Evolutionary conservation across 2,888 invertebrate genomes (phyloP).

Genomic region (Morpho helenor): DNA sequence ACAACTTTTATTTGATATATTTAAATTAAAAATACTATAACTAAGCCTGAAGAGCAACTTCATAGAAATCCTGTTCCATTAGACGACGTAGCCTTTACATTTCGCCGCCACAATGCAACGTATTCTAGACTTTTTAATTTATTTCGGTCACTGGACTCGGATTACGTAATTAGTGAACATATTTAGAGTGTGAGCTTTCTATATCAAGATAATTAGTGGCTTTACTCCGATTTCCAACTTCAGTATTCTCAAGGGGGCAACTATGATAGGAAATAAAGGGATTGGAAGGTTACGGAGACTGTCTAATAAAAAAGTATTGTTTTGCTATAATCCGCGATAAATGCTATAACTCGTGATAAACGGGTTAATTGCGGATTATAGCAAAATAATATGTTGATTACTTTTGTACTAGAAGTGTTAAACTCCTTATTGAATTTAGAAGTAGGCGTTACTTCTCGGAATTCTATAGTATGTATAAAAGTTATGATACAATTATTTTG

Average conservation of each 20-base stretch:
- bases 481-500: too few relatives aligned
- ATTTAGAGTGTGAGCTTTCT: constrained; percentile 49
- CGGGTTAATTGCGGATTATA: too few relatives aligned
- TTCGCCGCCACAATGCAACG: constrained; percentile 53
- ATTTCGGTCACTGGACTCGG: constrained; percentile 69
- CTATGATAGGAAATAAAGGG: constrained; percentile 12
- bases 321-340: too few relatives aligned
- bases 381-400: too few relatives aligned
- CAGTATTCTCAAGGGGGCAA: neutral
- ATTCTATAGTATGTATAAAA: too few relatives aligned
- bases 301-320: too few relatives aligned
- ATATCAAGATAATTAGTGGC: constrained; percentile 21
- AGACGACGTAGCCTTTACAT: constrained; percentile 39
- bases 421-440: too few relatives aligned
- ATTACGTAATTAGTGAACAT: constrained; percentile 70
- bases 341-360: too few relatives aligned
- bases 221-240: neutral
- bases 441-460: too few relatives aligned
- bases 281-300: too few relatives aligned
- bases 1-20: neutral
- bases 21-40: neutral
- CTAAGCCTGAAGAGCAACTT: neutral
- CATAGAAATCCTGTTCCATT: constrained; percentile 3
- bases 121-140: constrained; percentile 53
- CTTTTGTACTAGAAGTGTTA: too few relatives aligned